phyloP scores from a whole-genome alignment of 2,888 invertebrate genomes.

The Nomada hirtipes region DNA sequence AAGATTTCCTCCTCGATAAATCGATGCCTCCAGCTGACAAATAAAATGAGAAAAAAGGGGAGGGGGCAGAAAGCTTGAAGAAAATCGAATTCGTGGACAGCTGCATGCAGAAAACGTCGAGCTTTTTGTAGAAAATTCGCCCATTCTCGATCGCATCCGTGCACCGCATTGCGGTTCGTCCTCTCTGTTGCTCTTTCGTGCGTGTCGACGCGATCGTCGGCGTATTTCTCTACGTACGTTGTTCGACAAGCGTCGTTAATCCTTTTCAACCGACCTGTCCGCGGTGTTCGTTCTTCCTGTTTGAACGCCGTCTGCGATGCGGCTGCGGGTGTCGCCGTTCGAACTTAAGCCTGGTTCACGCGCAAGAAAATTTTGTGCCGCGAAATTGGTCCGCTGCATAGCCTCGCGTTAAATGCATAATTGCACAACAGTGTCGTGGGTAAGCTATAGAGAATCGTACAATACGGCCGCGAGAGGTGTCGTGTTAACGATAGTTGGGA shows the following conservation, averaged over 20 bases:
- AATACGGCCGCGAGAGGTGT: neutral
- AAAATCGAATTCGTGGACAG: constrained; percentile 17
- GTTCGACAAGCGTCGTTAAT: constrained; percentile 53
- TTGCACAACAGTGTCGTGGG: neutral
- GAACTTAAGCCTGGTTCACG: constrained; percentile 25
- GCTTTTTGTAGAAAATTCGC: constrained; percentile 24
- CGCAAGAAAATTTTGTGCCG: neutral
- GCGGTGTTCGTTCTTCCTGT: constrained; percentile 24
- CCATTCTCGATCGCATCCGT: constrained; percentile 11
- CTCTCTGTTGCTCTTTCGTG: constrained; percentile 15
- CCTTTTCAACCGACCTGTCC: constrained; percentile 44
- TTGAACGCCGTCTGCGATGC: constrained; percentile 1
- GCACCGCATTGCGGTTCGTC: constrained; percentile 59
- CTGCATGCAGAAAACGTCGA: constrained; percentile 20
- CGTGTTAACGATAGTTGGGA: constrained; percentile 1
- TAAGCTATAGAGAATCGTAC: neutral
- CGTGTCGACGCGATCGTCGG: constrained; percentile 26
- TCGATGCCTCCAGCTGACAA: neutral
- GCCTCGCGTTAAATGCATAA: neutral
- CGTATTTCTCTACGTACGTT: constrained; percentile 35
- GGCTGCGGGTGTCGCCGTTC: neutral
- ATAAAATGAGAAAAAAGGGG: neutral
- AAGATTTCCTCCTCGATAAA: neutral
- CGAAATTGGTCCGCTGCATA: neutral
- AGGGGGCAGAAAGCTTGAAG: neutral